Evolutionary conservation across 1,140 invertebrate species (phyloP).

Genomic region (Calliphora vicina): DNA sequence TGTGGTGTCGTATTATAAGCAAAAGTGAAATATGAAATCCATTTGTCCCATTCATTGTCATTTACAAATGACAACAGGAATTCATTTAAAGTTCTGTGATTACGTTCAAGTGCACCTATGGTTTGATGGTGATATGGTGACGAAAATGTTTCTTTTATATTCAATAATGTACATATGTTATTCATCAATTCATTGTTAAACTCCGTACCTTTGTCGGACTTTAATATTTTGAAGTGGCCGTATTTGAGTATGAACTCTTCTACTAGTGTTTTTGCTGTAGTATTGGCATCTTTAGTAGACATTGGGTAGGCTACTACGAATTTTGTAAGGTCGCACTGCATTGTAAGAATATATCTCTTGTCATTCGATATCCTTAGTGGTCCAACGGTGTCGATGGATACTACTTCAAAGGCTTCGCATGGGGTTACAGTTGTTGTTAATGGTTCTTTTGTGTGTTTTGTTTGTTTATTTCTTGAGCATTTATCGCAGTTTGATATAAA

Average conservation of each 20-base stretch:
- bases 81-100: constrained; percentile 16
- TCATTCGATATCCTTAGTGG: constrained; percentile 44
- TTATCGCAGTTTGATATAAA: constrained; percentile 38
- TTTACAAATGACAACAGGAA: constrained; percentile 14
- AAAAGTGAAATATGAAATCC: constrained; percentile 32
- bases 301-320: constrained; percentile 40
- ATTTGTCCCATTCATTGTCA: constrained; percentile 20
- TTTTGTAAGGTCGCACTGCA: constrained; percentile 51
- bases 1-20: constrained; percentile 42
- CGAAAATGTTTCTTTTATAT: constrained; percentile 16
- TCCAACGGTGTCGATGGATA: constrained; percentile 48
- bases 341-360: constrained; percentile 47
- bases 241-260: constrained; percentile 45
- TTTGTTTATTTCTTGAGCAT: constrained; percentile 45
- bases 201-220: constrained; percentile 54
- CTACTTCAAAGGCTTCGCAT: constrained; percentile 43
- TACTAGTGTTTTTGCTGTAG: constrained; percentile 38
- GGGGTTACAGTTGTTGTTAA: constrained; percentile 47
- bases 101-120: constrained; percentile 7
- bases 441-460: constrained; percentile 40
- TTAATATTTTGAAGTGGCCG: constrained; percentile 51
- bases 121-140: constrained; percentile 27
- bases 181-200: constrained; percentile 25
- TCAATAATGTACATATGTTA: not conserved
- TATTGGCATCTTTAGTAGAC: constrained; percentile 46